Percentiles rank a stretch among this genome's conserved stretches.
Conservation (phyloP, 2,113 vertebrate genomes). For the Nipponia nippon region DNA sequence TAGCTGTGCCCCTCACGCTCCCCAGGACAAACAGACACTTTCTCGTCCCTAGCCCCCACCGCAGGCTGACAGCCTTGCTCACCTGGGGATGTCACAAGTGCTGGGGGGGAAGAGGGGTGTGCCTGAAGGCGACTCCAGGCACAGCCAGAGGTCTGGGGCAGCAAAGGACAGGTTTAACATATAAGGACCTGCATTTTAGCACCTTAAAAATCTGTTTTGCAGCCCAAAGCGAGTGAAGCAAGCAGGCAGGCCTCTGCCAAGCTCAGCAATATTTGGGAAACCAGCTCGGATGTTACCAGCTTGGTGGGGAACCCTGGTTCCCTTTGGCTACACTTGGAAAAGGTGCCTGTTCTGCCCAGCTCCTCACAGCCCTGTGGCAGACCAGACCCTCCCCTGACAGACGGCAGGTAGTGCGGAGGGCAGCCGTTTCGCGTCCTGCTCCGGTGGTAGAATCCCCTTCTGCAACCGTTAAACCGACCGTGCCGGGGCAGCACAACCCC, state of each 20-base stretch:
- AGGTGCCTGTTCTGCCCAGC: not conserved
- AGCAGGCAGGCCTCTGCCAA: not conserved
- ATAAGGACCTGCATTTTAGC: slow-evolving; percentile 21
- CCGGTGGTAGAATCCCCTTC: not conserved
- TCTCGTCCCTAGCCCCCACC: not conserved
- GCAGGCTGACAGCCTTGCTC: not conserved
- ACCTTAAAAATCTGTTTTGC: slow-evolving; percentile 32
- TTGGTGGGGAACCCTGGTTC: not conserved
- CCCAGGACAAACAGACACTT: fast-evolving
- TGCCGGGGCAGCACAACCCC: not conserved
- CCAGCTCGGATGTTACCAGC: not conserved
- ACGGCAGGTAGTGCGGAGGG: not conserved
- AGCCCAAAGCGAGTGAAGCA: not conserved
- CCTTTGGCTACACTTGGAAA: not conserved
- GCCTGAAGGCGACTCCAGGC: not conserved
- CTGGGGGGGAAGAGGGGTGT: fast-evolving
- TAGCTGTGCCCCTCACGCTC: fast-evolving
- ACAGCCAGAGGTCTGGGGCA: not conserved
- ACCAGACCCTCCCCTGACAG: not conserved
- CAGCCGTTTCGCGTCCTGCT: not conserved
- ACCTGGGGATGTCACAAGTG: not conserved
- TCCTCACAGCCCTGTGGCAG: not conserved
- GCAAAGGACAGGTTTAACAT: not conserved
- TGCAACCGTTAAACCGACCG: fast-evolving
- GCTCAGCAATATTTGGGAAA: not conserved